Conservation (phyloP, 2,113 vertebrate genomes). For the Megaceryle maxima region DNA sequence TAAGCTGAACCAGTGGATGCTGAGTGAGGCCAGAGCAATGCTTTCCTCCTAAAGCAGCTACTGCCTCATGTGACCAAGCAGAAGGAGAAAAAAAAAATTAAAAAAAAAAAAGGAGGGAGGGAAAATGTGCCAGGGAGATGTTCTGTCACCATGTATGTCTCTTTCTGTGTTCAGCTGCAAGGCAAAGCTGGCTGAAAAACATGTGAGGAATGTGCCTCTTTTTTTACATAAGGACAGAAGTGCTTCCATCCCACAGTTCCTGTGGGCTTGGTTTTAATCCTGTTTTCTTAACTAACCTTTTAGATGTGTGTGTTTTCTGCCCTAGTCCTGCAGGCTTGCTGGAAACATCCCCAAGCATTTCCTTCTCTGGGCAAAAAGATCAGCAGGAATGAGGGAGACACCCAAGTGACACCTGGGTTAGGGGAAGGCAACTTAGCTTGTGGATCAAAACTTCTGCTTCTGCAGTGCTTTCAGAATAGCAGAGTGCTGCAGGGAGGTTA, state of each 20-base stretch:
- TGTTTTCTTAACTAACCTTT: not conserved
- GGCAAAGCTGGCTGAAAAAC: not conserved
- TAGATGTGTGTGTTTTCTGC: not conserved
- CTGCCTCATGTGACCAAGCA: not conserved
- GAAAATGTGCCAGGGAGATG: not conserved
- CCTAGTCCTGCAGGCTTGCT: not conserved
- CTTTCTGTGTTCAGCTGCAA: not conserved
- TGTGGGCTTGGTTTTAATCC: not conserved
- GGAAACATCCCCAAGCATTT: not conserved
- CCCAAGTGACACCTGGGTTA: not conserved
- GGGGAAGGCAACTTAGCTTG: fast-evolving
- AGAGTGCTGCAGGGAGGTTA: not conserved
- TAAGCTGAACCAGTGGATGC: not conserved
- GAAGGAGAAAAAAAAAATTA: not conserved
- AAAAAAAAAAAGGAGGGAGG: not conserved
- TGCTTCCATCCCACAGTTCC: not conserved
- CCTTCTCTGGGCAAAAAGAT: not conserved
- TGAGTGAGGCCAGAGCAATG: not conserved
- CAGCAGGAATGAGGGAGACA: not conserved
- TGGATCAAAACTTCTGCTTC: not conserved
- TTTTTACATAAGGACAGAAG: not conserved
- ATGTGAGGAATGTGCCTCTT: not conserved
- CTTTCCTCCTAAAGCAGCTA: not conserved
- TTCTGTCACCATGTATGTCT: not conserved
- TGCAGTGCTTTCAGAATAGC: not conserved